Conservation (phyloP, 2,888 invertebrate species). For the Eumerus sabulonum region DNA sequence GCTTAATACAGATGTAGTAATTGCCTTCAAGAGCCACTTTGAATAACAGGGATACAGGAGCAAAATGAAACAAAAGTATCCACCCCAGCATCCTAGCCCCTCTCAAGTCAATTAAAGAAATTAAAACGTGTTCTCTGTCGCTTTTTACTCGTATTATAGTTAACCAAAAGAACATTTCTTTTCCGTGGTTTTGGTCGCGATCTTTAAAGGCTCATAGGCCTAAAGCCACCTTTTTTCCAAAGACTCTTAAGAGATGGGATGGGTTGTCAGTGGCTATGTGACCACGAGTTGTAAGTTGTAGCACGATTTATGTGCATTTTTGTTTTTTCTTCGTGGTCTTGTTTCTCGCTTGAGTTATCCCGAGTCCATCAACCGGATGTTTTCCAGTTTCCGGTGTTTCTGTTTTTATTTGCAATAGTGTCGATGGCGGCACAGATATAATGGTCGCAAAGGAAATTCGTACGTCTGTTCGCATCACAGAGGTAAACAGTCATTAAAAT, state of each 20-base stretch:
- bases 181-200: neutral
- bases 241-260: constrained; percentile 3
- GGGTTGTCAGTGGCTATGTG: neutral
- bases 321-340: neutral
- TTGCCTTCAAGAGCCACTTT: constrained; percentile 13
- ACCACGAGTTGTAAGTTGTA: constrained; percentile 34
- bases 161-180: neutral
- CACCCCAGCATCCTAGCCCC: neutral
- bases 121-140: constrained; percentile 9
- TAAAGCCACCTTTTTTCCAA: neutral
- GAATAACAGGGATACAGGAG: neutral
- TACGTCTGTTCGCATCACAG: neutral
- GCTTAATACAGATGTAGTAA: neutral
- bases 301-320: no score
- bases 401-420: neutral
- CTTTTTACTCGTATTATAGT: constrained; percentile 3
- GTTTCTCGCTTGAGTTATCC: constrained; percentile 27
- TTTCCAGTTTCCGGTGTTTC: neutral
- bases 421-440: no score
- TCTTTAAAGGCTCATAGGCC: neutral
- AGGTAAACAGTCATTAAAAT: constrained; percentile 57
- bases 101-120: constrained; percentile 9
- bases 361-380: constrained; percentile 24
- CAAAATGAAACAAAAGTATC: neutral
- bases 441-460: constrained; percentile 17